Conservation (phyloP, 2,113 vertebrate genomes). For the Trichomycterus rosablanca region DNA sequence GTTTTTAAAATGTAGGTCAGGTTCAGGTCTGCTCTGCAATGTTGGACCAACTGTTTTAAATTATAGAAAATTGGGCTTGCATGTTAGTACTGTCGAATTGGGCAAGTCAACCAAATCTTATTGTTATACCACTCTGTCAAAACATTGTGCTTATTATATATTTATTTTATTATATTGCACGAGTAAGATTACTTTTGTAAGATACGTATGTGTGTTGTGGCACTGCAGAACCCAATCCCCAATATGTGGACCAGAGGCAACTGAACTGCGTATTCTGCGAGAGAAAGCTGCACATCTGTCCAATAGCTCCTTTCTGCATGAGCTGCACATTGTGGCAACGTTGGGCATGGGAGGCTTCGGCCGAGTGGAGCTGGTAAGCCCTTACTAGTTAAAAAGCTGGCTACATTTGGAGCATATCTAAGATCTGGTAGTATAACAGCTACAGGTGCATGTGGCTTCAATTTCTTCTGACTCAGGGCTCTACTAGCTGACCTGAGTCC, state of each 20-base stretch:
- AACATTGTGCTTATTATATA: no score
- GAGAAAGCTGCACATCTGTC: slow-evolving; percentile 76
- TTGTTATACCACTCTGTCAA: no score
- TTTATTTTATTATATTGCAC: no score
- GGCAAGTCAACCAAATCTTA: no score
- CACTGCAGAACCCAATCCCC: slow-evolving; percentile 55
- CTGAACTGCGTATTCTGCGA: slow-evolving; percentile 67
- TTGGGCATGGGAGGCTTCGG: slow-evolving; percentile 91
- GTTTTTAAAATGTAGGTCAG: no score
- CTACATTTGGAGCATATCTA: no score
- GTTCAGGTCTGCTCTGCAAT: background rate
- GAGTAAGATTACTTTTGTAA: no score
- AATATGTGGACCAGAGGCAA: slow-evolving; percentile 45
- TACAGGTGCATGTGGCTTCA: no score
- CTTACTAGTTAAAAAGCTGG: background rate
- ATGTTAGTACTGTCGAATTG: background rate
- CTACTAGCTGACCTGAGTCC: no score
- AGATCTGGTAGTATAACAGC: no score
- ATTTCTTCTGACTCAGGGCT: no score
- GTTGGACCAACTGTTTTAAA: background rate
- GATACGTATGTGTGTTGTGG: slow-evolving; percentile 3
- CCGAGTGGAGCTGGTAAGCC: slow-evolving; percentile 89
- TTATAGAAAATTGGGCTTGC: background rate
- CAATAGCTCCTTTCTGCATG: slow-evolving; percentile 71
- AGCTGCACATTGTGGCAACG: slow-evolving; percentile 83